A percentile compares a stretch with the other conserved stretches of the same genome.
These are phyloP conservation scores for Stegodyphus mimosarum DNA, from an alignment of 1,140 invertebrate genomes.

Conservation along the genomic window DNA sequence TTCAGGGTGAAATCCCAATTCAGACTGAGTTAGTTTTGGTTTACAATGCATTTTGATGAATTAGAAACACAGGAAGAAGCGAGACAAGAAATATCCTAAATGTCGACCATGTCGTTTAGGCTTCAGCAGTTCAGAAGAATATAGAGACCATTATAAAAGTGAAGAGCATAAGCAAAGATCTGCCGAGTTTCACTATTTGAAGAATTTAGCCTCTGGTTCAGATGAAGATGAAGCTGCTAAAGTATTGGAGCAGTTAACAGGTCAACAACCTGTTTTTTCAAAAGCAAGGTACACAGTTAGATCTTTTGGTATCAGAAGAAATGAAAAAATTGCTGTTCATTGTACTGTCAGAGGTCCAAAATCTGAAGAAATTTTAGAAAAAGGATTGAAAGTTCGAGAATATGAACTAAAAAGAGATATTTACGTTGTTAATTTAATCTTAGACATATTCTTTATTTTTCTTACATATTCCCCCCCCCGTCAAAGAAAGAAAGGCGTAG, in stretches of 20 bases:
- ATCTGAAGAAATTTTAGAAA: slow-evolving; percentile 98
- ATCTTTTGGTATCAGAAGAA: slow-evolving; percentile 99
- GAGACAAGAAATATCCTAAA: slow-evolving; percentile 58
- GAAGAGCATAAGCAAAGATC: slow-evolving; percentile 54
- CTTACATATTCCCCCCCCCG: too few species aligned
- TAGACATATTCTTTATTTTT: too few species aligned
- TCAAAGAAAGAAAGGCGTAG: too few species aligned
- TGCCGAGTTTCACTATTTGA: slow-evolving; percentile 57
- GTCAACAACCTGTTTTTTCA: slow-evolving; percentile 98
- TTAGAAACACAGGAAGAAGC: slow-evolving; percentile 51
- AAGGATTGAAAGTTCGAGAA: slow-evolving; percentile 97
- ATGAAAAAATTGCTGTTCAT: slow-evolving; percentile 99
- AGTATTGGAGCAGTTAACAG: slow-evolving; percentile 99
- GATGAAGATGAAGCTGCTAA: slow-evolving; percentile 66
- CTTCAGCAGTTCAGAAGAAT: slow-evolving; percentile 56
- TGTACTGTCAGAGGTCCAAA: slow-evolving; percentile 98
- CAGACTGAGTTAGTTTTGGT: too few species aligned
- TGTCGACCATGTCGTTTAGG: slow-evolving; percentile 53
- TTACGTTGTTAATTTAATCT: too few species aligned
- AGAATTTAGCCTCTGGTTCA: slow-evolving; percentile 47
- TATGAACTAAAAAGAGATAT: slow-evolving; percentile 98
- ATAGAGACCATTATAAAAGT: slow-evolving; percentile 58
- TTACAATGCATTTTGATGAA: too few species aligned
- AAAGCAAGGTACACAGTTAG: slow-evolving; percentile 99
- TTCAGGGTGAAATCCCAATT: too few species aligned